Evolutionary conservation across 2,113 vertebrate species (phyloP).

Genomic region (Oreotrochilus melanogaster): DNA sequence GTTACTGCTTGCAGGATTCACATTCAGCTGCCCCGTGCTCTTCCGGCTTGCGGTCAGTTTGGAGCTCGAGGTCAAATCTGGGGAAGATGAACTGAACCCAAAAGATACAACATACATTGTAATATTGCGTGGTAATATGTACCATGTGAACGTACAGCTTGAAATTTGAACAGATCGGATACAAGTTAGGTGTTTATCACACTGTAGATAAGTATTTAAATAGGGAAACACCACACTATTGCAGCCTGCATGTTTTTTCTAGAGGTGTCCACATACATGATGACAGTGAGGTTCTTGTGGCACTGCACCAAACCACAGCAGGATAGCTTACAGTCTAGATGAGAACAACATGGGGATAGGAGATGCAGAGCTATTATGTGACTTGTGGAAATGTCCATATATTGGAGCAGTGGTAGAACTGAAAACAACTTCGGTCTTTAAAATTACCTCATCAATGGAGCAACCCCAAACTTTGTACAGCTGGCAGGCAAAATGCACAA

Average conservation of each 20-base stretch:
- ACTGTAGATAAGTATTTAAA: background rate
- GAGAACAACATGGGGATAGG: background rate
- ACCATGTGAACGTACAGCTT: background rate
- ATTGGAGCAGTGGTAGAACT: background rate
- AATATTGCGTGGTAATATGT: background rate
- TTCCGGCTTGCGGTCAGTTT: conserved; percentile 93
- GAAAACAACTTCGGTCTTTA: background rate
- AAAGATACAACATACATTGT: background rate
- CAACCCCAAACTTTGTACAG: background rate
- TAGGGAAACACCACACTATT: background rate
- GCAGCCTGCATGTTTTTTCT: background rate
- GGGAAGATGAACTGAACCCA: conserved; percentile 87
- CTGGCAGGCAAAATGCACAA: background rate
- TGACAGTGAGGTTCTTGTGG: background rate
- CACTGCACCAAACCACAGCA: background rate
- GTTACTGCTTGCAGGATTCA: conserved; percentile 79
- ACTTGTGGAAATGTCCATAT: background rate
- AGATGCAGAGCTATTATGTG: background rate
- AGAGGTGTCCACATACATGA: background rate
- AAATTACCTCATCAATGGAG: background rate
- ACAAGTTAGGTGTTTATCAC: background rate
- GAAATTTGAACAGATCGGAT: background rate
- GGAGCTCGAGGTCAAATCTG: conserved; percentile 89
- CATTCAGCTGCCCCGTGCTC: conserved; percentile 94
- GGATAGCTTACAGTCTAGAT: background rate